phyloP scores from a whole-genome alignment of 2,797 vertebrate genomes.

The Dicrostonyx torquatus region DNA sequence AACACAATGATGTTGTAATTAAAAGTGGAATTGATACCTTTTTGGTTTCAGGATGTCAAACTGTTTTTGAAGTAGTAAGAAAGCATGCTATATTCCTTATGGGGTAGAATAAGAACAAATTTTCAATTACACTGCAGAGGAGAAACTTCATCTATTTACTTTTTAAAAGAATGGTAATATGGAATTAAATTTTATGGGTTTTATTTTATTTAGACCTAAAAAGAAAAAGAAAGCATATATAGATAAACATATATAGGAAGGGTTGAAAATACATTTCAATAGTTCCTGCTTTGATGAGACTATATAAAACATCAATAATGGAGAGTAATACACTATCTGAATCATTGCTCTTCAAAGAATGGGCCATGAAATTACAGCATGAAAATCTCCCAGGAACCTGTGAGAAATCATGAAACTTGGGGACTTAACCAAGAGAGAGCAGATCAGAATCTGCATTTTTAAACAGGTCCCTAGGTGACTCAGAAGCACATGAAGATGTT shows the following conservation, averaged over 20 bases:
- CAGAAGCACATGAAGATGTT: not conserved
- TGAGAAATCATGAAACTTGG: not conserved
- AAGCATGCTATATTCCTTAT: not conserved
- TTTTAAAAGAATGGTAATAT: not conserved
- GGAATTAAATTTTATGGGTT: not conserved
- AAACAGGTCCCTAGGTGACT: not conserved
- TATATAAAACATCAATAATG: not conserved
- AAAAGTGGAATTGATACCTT: slow-evolving; percentile 8
- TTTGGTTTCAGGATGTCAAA: slow-evolving; percentile 54
- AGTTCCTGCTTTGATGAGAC: slow-evolving; percentile 56
- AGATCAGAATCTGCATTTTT: not conserved
- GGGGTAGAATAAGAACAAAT: slow-evolving; percentile 12
- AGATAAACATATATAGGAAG: not conserved
- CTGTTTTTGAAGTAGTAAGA: slow-evolving; percentile 9
- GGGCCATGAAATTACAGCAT: not conserved
- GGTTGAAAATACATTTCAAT: slow-evolving; percentile 15
- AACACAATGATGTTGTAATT: not conserved
- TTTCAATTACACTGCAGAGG: not conserved
- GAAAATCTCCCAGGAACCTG: not conserved
- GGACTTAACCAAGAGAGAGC: not conserved
- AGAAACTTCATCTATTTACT: slow-evolving; percentile 19
- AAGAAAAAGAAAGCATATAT: not conserved
- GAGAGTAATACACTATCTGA: not conserved
- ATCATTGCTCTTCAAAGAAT: not conserved
- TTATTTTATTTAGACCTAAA: not conserved